Evolutionary conservation across 2,113 vertebrate genomes (phyloP), one percentile per base, ranked within the genome.

Genomic region (Labeo rohita): DNA sequence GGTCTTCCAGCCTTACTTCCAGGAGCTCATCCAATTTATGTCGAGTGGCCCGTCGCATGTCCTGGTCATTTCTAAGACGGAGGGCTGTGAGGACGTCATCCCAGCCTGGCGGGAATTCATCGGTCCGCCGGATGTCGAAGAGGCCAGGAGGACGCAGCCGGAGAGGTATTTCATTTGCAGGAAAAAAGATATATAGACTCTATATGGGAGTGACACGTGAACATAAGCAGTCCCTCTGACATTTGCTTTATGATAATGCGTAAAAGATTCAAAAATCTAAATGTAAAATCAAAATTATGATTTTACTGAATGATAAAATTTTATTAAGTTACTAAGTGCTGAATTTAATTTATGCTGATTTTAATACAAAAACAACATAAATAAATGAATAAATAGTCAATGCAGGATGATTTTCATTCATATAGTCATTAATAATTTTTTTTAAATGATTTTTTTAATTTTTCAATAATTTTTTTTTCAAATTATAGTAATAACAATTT

Each of bases 21-120:
- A 96, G 83, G 95, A 96, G 84, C 89, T 97, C 92, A 91, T 97
- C 3, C 92, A 88, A 81, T 95, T 96, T 61, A 96, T 97, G 96
- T 96, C 95, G 85, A 96, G 96, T 34, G 96, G 97, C 34, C 95
- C 95, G 0, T 96, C 94, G 82, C 95, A 92, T 68, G 84, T 96
- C 77, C 94, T 98, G 89, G 92, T 97, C 3, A 93, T 98, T 81
- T 95, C 95, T 88, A 94, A 93, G 65, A 88, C 88, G 0, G 94
- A 95, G 77, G 92, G 87, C 75, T 83, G 88, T 0, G 92, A 92
- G 82, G 92, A 95, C 2, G 93, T 95, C 82, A 92, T 95, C 21
- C 88, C 92, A 4, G 89, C 94, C 56, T 97, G 96, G 96, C 90
- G 88, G 79, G 91, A 90, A 80, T 93, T 96, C 85, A 95, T 97